These are phyloP conservation scores for Cynopterus brachyotis DNA, from an alignment of 2,113 vertebrate species.

Conservation along the genomic window DNA sequence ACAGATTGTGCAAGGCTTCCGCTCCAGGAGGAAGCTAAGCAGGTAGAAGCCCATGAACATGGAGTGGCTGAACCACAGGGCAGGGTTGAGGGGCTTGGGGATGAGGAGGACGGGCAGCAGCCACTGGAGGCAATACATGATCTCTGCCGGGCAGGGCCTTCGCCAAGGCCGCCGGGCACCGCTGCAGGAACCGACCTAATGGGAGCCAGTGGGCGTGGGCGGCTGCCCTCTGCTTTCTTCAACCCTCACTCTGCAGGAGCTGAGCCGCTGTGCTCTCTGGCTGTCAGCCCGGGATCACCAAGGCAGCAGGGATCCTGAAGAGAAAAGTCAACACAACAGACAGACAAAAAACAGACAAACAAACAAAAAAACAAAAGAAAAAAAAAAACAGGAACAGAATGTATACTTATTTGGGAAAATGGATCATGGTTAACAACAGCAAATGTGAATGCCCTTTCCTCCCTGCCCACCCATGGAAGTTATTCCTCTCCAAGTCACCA, in stretches of 20 bases:
- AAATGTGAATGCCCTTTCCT: conserved; percentile 74
- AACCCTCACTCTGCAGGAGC: conserved; percentile 77
- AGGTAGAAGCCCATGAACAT: conserved; percentile 99
- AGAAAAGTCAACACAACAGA: conserved; percentile 79
- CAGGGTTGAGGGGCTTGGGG: conserved; percentile 98
- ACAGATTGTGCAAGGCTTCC: conserved; percentile 99
- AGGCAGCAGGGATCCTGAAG: conserved; percentile 78
- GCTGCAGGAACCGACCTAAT: conserved; percentile 76
- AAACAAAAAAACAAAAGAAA: conserved; percentile 40
- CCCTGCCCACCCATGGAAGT: conserved; percentile 63
- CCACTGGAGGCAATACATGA: conserved; percentile 99
- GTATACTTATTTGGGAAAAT: conserved; percentile 80
- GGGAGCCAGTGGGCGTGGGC: conserved; percentile 62
- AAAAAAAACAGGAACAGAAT: conserved; percentile 78
- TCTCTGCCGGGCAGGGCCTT: conserved; percentile 76
- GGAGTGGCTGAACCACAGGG: conserved; percentile 99
- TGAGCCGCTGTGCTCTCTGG: conserved; percentile 78
- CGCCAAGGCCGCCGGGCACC: conserved; percentile 71
- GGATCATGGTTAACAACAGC: conserved; percentile 75
- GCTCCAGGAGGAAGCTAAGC: conserved; percentile 98
- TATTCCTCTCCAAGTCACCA: conserved; percentile 28
- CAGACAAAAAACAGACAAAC: conserved; percentile 69
- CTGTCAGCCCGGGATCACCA: conserved; percentile 79
- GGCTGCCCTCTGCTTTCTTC: conserved; percentile 75
- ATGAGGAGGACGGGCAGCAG: conserved; percentile 98